A percentile compares a stretch with the other conserved stretches of the same genome.
These are phyloP conservation scores for Augiades crinisus DNA, from an alignment of 2,888 invertebrate genomes.

Conservation along the genomic window DNA sequence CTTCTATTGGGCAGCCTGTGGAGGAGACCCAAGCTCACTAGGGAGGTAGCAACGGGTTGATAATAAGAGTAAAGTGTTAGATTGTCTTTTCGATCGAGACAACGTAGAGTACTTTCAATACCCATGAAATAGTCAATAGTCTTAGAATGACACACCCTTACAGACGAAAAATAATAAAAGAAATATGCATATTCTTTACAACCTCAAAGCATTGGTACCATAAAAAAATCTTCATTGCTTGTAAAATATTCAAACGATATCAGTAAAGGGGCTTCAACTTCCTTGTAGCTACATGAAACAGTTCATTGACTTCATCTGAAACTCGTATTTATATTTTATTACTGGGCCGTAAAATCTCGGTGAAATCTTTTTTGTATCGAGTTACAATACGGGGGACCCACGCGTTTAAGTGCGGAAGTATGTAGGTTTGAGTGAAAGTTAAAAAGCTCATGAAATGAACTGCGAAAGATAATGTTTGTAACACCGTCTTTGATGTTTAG, in stretches of 20 bases:
- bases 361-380: conserved; percentile 40
- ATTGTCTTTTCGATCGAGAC: no score
- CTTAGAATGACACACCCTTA: no score
- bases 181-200: no score
- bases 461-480: background rate
- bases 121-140: no score
- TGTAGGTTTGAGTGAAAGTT: conserved; percentile 1
- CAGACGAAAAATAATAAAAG: no score
- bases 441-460: background rate
- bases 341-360: conserved; percentile 44
- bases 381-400: conserved; percentile 23
- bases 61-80: no score
- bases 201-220: no score
- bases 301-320: conserved; percentile 39
- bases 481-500: no score
- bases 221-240: background rate
- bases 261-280: conserved; percentile 9
- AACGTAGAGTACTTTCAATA: no score
- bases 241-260: background rate
- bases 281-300: background rate
- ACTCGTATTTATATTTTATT: conserved; percentile 40
- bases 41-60: no score
- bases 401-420: background rate
- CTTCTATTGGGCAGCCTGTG: no score
- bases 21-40: no score